These are phyloP conservation scores for Ailurus styani DNA, from an alignment of 2,113 vertebrate species.

Conservation along the genomic window DNA sequence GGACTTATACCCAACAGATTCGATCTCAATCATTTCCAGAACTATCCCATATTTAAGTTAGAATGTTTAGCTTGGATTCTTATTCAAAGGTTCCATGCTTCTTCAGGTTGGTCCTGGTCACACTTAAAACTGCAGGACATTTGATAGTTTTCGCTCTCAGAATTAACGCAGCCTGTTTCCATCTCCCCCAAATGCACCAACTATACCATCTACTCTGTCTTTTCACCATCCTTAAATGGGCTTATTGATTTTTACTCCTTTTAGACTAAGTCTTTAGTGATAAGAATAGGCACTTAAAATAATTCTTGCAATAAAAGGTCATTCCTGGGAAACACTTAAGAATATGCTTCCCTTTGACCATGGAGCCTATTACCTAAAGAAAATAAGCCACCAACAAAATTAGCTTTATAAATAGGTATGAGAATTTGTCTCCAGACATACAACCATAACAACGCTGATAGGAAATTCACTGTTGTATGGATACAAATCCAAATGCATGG, in stretches of 20 bases:
- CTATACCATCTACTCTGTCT: neutral
- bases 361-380: neutral
- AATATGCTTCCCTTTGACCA: neutral
- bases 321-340: neutral
- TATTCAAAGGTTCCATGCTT: neutral
- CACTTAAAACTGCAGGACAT: neutral
- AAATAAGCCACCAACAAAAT: neutral
- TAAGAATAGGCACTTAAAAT: constrained; percentile 24
- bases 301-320: neutral
- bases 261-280: neutral
- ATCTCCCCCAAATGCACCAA: neutral
- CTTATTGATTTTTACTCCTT: neutral
- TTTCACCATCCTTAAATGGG: neutral
- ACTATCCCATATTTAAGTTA: neutral
- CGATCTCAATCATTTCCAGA: neutral
- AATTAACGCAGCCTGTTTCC: neutral
- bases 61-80: neutral
- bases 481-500: accelerated
- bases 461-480: neutral
- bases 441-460: neutral
- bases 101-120: neutral
- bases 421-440: neutral
- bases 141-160: neutral
- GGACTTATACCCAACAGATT: neutral
- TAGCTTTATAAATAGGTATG: neutral